Evolutionary conservation across 2,888 invertebrate species (phyloP).

Genomic region (Nemapogon koenigi): DNA sequence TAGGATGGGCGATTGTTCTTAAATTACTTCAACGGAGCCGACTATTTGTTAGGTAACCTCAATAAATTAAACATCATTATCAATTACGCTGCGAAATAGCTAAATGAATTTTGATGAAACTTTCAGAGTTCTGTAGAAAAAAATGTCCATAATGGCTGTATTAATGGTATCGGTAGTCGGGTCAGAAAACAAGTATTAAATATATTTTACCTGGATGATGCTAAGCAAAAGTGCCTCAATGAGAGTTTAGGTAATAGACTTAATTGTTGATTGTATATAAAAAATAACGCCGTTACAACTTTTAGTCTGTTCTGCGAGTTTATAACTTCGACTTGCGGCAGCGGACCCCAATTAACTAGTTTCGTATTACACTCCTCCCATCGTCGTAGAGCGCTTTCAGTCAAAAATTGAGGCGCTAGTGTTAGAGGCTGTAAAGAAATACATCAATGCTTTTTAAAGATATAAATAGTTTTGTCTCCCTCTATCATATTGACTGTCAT

Average conservation of each 20-base stretch:
- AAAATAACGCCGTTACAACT: constrained; percentile 88
- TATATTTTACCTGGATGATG: constrained; percentile 73
- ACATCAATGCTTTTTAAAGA: constrained; percentile 4
- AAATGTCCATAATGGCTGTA: too few relatives aligned
- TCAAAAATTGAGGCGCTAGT: constrained; percentile 78
- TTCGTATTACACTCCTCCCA: constrained; percentile 91
- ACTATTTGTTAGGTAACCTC: too few relatives aligned
- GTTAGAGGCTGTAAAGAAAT: constrained; percentile 69
- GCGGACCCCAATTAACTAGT: constrained; percentile 89
- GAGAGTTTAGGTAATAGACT: constrained; percentile 80
- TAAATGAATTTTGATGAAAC: too few relatives aligned
- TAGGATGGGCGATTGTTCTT: too few relatives aligned
- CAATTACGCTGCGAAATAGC: too few relatives aligned
- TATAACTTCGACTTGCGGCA: constrained; percentile 86
- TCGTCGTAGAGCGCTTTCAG: constrained; percentile 83
- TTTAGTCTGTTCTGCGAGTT: constrained; percentile 91
- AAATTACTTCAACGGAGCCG: too few relatives aligned
- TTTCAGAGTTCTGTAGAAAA: too few relatives aligned
- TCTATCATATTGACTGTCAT: too few relatives aligned
- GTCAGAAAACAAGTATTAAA: constrained; percentile 1
- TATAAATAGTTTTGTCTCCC: constrained; percentile 15
- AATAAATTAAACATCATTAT: too few relatives aligned
- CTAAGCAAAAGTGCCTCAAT: constrained; percentile 80
- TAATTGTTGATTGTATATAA: constrained; percentile 87
- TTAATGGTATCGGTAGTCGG: too few relatives aligned